A percentile compares a stretch with the other conserved stretches of the same genome.
phyloP scores from a whole-genome alignment of 2,797 vertebrate genomes.

The Rousettus madagascariensis region DNA sequence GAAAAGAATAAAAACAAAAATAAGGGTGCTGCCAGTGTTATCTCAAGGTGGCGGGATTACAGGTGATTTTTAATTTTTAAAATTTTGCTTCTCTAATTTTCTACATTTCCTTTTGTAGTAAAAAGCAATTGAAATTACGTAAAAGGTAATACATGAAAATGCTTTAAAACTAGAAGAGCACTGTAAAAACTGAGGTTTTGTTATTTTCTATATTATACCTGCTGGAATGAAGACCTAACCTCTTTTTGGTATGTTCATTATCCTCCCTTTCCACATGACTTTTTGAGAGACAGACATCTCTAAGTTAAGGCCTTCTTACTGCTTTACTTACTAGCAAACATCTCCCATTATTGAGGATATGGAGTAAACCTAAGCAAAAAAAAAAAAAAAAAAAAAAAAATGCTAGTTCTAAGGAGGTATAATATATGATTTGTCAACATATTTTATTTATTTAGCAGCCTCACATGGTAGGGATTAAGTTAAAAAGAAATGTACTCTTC shows the following conservation, averaged over 20 bases:
- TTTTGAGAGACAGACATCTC: not conserved
- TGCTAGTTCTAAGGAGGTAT: not conserved
- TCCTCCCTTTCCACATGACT: not conserved
- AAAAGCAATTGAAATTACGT: not conserved
- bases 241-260: not conserved
- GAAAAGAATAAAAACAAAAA: not conserved
- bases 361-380: not conserved
- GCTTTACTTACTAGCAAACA: not conserved
- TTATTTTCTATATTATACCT: not conserved
- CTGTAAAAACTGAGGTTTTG: not conserved
- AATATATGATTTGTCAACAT: not conserved
- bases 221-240: not conserved
- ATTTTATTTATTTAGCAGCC: not conserved
- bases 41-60: not conserved
- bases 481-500: not conserved
- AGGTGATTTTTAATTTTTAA: not conserved
- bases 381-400: not conserved
- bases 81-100: not conserved
- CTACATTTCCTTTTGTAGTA: not conserved
- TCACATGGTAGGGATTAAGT: not conserved
- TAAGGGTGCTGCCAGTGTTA: not conserved
- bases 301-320: not conserved
- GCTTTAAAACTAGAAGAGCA: not conserved
- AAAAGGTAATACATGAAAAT: not conserved
- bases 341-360: not conserved